These are phyloP conservation scores for Miltochrista miniata DNA, from an alignment of 2,888 invertebrate genomes.

Conservation along the genomic window DNA sequence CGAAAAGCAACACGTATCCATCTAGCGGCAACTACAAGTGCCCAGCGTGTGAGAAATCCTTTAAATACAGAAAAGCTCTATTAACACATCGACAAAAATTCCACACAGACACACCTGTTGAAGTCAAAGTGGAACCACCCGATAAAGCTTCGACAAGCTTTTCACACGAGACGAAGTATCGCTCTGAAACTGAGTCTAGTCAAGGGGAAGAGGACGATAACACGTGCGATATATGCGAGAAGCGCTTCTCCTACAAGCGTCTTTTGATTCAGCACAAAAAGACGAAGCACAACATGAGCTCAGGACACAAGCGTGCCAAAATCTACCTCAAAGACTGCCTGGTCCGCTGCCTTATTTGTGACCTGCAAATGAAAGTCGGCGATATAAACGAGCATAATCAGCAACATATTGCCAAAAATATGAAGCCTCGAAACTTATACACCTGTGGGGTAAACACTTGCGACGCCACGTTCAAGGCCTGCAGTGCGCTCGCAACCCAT, in stretches of 20 bases:
- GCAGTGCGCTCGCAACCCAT: constrained; percentile 67
- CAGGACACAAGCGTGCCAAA: constrained; percentile 70
- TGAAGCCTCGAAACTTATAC: constrained; percentile 74
- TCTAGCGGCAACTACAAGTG: constrained; percentile 45
- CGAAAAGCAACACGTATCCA: constrained; percentile 40
- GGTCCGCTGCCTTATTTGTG: constrained; percentile 74
- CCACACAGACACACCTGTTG: constrained; percentile 45
- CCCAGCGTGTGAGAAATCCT: constrained; percentile 63
- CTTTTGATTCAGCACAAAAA: constrained; percentile 70
- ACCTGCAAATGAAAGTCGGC: constrained; percentile 73
- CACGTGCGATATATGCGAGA: constrained; percentile 78
- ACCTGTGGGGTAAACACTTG: constrained; percentile 69
- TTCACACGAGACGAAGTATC: constrained; percentile 41
- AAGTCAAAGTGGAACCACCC: constrained; percentile 57
- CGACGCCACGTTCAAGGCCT: constrained; percentile 67
- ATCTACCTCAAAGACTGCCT: constrained; percentile 71
- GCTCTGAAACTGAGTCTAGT: constrained; percentile 67
- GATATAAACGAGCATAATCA: constrained; percentile 74
- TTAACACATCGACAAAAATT: constrained; percentile 46
- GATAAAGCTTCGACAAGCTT: constrained; percentile 49
- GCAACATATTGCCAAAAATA: constrained; percentile 65
- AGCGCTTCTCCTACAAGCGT: constrained; percentile 73
- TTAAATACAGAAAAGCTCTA: constrained; percentile 66
- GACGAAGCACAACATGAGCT: constrained; percentile 73
- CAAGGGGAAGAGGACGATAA: constrained; percentile 67